Conservation (phyloP, 2,113 vertebrate species). For the Odontesthes bonariensis region DNA sequence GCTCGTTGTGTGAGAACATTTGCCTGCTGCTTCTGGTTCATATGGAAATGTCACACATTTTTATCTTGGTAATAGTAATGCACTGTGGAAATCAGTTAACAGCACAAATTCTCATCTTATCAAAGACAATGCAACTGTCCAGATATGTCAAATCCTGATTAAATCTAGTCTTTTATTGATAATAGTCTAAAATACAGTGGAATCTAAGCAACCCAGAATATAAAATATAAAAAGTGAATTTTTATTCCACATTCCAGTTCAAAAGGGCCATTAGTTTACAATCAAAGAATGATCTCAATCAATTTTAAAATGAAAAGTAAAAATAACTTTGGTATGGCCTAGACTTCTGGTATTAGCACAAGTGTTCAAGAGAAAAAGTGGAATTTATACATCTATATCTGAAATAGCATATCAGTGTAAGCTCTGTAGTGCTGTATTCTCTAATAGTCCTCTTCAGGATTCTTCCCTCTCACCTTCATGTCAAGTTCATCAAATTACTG, state of each 20-base stretch:
- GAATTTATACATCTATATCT: neutral
- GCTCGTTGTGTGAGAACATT: too few species aligned
- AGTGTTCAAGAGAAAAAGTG: neutral
- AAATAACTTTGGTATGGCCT: neutral
- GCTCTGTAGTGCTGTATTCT: neutral
- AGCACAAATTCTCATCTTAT: slow-evolving; percentile 8
- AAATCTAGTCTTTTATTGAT: too few species aligned
- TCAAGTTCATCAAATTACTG: slow-evolving; percentile 25
- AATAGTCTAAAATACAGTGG: neutral
- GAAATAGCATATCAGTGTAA: neutral
- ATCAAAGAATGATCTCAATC: neutral
- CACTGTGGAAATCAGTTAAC: neutral
- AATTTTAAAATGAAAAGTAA: neutral
- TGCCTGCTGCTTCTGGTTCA: neutral
- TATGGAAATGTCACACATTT: slow-evolving; percentile 12
- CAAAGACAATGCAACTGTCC: slow-evolving; percentile 1
- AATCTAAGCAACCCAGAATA: neutral
- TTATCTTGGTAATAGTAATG: neutral
- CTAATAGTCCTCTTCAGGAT: slow-evolving; percentile 25
- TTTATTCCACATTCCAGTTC: too few species aligned
- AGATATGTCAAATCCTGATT: neutral
- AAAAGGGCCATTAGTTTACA: too few species aligned
- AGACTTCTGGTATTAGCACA: neutral
- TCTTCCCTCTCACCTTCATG: slow-evolving; percentile 23
- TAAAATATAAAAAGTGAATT: neutral